Base-by-base conservation (phyloP, 2,797 vertebrate genomes). In the Premnoplex brunnescens region DNA sequence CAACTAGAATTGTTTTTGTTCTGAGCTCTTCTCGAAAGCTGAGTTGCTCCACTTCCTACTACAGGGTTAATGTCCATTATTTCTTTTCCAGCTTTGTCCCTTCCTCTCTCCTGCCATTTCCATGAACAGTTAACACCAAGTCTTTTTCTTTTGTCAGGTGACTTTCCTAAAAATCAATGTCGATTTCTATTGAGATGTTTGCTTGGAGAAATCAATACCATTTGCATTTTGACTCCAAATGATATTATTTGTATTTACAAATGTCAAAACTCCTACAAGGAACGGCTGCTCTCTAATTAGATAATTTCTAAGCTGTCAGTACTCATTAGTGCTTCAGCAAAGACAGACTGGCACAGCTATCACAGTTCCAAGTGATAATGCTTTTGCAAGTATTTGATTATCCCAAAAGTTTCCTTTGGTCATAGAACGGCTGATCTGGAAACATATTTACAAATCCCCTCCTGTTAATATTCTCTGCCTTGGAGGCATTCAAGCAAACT, bases 1-100 rank as follows among this genome's bases (percentile, higher is more conserved):
- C 62, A 75, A 0, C 8, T 12, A 23, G 34, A 72, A 63, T 1
- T 6, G 6, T 0, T 28, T 78, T 74, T 54, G 3, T 79, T 68
- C 36, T 39, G 22, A 16, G 1, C 3, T 72, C 9, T 15, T 32
- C 15, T 14, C 28, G 27, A 72, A 75, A 56, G 30, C 24, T 54
- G 12, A 28, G 4, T 41, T 85, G 37, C 11, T 72, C 7, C 7
- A 10, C 7, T 48, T 43, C 7, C 32, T n/a, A 51, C 26, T 44
- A 36, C 23, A 24, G 34, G 16, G 18, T 24, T 48, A 49, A n/a
- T 2, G 51, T 51, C 24, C 6, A 20, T 73, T 36, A 32, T 54
- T 81, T 71, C 43, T 37, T 68, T 52, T 39, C 46, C 28, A 64
- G 41, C 20, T 68, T 83, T 82, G 18, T 54, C 34, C 32, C 8